Conservation (phyloP, 2,113 vertebrate genomes). For the Eurystomus gularis region DNA sequence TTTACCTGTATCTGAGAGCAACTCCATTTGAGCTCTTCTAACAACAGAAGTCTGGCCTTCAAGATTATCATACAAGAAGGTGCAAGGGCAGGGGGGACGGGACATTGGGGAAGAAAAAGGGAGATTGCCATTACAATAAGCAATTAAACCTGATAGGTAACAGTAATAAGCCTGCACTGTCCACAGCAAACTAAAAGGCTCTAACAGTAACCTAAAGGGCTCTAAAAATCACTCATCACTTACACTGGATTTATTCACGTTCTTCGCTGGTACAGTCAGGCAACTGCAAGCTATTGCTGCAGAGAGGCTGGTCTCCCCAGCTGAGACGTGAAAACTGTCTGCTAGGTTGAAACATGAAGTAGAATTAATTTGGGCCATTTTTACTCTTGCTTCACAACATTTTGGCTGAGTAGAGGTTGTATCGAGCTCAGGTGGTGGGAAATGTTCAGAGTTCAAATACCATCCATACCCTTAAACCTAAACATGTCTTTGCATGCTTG, state of each 20-base stretch:
- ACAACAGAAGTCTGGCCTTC: not conserved
- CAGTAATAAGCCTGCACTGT: not conserved
- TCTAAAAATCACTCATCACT: not conserved
- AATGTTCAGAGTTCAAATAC: not conserved
- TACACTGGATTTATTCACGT: not conserved
- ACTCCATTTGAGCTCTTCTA: not conserved
- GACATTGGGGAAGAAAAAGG: not conserved
- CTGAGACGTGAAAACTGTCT: not conserved
- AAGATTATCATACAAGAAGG: not conserved
- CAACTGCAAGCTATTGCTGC: not conserved
- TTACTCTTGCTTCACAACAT: not conserved
- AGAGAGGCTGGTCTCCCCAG: not conserved
- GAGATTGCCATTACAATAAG: not conserved
- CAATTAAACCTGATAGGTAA: not conserved
- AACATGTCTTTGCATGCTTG: not conserved
- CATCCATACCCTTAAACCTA: not conserved
- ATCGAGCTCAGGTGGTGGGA: not conserved
- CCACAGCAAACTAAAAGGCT: not conserved
- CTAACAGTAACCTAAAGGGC: not conserved
- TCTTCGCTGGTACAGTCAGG: not conserved
- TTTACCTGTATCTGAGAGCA: not conserved
- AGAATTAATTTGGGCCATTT: not conserved
- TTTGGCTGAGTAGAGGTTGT: not conserved
- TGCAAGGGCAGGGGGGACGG: not conserved
- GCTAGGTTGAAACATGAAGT: not conserved